Base-by-base conservation (phyloP, 1,140 invertebrate species). In the Diorhabda carinulata region DNA sequence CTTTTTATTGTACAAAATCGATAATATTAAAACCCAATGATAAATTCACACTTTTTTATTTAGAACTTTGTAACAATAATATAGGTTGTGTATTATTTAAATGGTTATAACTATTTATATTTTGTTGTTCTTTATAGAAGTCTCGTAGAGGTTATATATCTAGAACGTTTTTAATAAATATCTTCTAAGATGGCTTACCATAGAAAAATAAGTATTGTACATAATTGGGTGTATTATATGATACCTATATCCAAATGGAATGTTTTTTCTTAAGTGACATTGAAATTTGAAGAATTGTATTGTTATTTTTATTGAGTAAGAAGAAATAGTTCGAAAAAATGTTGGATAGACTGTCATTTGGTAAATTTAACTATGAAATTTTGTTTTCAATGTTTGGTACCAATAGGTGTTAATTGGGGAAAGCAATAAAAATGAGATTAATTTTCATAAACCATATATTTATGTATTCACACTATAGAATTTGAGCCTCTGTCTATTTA, bases 131-230 rank as follows among this genome's bases (percentile, higher is more conserved):
- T 57, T 25, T 25, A 25, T 60, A 65, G 63, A 47, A 41, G 8
- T 65, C 61, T 59, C n/a, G 7, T 65, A 68, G 67, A 72, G 70
- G 66, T 70, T 67, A 52, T 52, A 52, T 67, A 25, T 66, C 43
- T 70, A 72, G 64, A 59, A 63, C 59, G 61, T 70, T 63, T 68
- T 64, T 61, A 72, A 69, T 41, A 42, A 70, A 64, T 66, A 72
- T 25, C 25, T 25, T 25, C 25, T 25, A 25, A 25, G 25, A 52
- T 52, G n/a, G n/a, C 47, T 8, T 52, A 52, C 47, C 47, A 2
- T 52, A 8, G n/a, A 8, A n/a, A n/a, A 52, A 69, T 74, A 74
- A 74, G 73, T 63, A 6, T 40, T 74, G 73, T 74, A 74, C 60
- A 74, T 74, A 74, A 58, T 70, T 64, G 45, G 64, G 57, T 64